These are phyloP conservation scores for Chiridota heheva DNA, from an alignment of 35 echinoderm and acorn worm species.

Conservation along the genomic window DNA sequence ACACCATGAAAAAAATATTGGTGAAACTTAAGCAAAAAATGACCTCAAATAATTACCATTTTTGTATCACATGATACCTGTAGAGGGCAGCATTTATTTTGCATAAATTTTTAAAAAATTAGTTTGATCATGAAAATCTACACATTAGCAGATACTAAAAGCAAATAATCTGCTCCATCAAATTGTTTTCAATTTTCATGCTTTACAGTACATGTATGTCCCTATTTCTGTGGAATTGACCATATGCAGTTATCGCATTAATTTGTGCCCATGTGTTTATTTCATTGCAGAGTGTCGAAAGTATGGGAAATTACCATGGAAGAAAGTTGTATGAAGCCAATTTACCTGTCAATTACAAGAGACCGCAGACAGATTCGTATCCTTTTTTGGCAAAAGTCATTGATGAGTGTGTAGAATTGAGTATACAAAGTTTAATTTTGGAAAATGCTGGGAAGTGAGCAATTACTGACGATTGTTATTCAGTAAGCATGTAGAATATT, in stretches of 20 bases:
- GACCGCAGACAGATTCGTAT: conserved; percentile 98
- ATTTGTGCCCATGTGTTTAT: too few relatives aligned
- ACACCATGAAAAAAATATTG: too few relatives aligned
- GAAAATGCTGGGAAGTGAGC: too few relatives aligned
- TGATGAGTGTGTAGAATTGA: too few relatives aligned
- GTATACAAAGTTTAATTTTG: too few relatives aligned
- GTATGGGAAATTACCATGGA: conserved; percentile 66
- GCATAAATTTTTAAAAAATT: neutral
- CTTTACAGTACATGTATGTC: neutral
- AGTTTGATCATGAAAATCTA: neutral
- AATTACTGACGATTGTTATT: too few relatives aligned
- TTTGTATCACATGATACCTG: neutral
- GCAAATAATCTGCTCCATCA: too few relatives aligned
- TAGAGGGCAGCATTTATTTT: too few relatives aligned
- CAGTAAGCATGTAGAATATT: too few relatives aligned
- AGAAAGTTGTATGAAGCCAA: conserved; percentile 72
- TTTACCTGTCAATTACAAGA: conserved; percentile 58
- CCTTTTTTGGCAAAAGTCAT: conserved; percentile 56
- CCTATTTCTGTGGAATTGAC: neutral
- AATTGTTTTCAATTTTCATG: too few relatives aligned
- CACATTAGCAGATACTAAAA: too few relatives aligned
- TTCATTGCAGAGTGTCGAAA: conserved; percentile 78
- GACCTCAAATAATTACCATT: too few relatives aligned
- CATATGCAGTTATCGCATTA: neutral
- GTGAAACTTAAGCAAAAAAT: neutral